Base-by-base conservation (phyloP, 2,113 vertebrate genomes). In the Tyto alba region DNA sequence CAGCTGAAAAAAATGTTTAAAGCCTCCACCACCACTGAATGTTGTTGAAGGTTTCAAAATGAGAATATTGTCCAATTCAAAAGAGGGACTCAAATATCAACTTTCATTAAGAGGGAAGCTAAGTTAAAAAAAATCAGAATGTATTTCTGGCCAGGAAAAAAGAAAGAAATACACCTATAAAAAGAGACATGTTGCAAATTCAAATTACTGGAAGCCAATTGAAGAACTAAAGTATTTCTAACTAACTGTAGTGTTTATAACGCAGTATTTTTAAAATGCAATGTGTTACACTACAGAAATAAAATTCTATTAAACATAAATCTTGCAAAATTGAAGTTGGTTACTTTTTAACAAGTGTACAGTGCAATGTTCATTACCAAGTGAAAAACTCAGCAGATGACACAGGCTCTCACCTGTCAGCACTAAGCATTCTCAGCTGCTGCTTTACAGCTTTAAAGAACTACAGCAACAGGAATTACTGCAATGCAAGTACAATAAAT, bases 361-460 rank as follows among this genome's bases (percentile, higher is more conserved):
- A 63, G 30, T 7, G 3, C 40, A 68, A 25, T 1, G 43, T 43
- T 88, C 0, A 0, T 43, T 16, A n/a, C 26, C 60, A 41, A 38
- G 48, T 2, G 23, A n/a, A 78, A 81, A 72, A 30, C 23, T 29
- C 34, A 62, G 50, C 41, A 66, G 62, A 48, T 2, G 8, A 32
- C 26, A 26, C 48, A 64, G 60, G 52, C 41, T 22, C 38, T 41
- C 68, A 52, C 23, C 63, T 57, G 38, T 13, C 45, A n/a, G n/a
- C 11, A 0, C 56, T 56, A 34, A 72, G 63, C 74, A 75, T 43
- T 87, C 71, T 75, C 73, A 82, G 60, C 38, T 77, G 50, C 77
- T 85, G 68, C 50, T 74, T 66, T 15, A 47, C 50, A 95, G 41
- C 84, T 90, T 60, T 13, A 27, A 82, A 56, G 32, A 87, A n/a